These are phyloP conservation scores for Reticulitermes speratus DNA, from an alignment of 1,140 invertebrate species.

Conservation along the genomic window DNA sequence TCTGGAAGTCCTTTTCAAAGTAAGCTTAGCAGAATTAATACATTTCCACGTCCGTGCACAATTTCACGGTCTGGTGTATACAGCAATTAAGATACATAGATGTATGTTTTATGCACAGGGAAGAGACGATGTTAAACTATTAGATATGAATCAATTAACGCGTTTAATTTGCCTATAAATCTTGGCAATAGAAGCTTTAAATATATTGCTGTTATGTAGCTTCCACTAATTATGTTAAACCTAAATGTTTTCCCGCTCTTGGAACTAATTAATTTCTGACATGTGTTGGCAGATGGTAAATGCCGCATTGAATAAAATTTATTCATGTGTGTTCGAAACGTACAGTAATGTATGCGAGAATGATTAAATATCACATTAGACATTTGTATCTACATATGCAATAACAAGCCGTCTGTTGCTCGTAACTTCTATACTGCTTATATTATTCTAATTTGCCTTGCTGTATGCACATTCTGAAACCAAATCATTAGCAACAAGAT, in stretches of 20 bases:
- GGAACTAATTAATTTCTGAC: neutral
- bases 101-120: neutral
- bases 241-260: neutral
- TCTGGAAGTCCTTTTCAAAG: neutral
- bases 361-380: neutral
- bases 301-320: neutral
- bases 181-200: neutral
- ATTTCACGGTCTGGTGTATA: neutral
- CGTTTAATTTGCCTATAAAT: neutral
- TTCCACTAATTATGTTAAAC: neutral
- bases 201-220: neutral
- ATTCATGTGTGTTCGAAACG: neutral
- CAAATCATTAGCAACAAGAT: too few species aligned
- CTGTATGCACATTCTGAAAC: too few species aligned
- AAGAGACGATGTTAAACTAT: neutral
- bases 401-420: neutral
- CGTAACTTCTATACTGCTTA: too few species aligned
- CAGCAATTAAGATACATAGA: neutral
- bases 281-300: neutral
- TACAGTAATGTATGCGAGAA: neutral
- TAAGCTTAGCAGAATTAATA: neutral
- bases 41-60: neutral
- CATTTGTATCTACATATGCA: neutral
- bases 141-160: conserved; percentile 1
- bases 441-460: too few species aligned